Percentiles rank a stretch among this genome's conserved stretches.
phyloP scores from a whole-genome alignment of 2,797 vertebrate genomes.

The Danionella dracula region DNA sequence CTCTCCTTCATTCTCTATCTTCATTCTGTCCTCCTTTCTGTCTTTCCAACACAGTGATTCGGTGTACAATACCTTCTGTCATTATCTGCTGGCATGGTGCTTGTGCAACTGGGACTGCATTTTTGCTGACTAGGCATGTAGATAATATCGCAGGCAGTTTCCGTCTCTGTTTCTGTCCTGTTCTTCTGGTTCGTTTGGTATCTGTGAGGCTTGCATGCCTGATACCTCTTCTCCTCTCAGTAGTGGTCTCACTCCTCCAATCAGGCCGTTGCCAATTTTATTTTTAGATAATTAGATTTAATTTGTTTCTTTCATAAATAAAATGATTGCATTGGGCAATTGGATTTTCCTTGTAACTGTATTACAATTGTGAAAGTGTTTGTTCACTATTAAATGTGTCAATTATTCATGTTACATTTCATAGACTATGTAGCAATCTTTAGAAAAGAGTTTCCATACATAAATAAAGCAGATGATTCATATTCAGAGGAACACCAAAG shows the following conservation, averaged over 20 bases:
- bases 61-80: slow-evolving; percentile 99
- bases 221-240: slow-evolving; percentile 47
- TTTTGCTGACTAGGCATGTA: slow-evolving; percentile 89
- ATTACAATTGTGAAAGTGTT: too few species aligned
- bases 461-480: too few species aligned
- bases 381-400: too few species aligned
- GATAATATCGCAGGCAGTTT: slow-evolving; percentile 97
- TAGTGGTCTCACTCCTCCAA: slow-evolving; percentile 14
- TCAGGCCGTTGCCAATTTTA: neutral
- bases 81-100: slow-evolving; percentile 99
- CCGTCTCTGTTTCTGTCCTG: slow-evolving; percentile 54
- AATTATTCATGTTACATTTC: too few species aligned
- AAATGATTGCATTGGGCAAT: neutral
- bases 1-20: neutral
- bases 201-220: slow-evolving; percentile 58
- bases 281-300: too few species aligned
- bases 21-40: slow-evolving; percentile 54
- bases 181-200: slow-evolving; percentile 22
- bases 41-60: slow-evolving; percentile 97
- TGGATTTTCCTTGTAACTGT: too few species aligned
- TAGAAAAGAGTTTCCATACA: too few species aligned
- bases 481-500: slow-evolving; percentile 1
- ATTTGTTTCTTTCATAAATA: too few species aligned
- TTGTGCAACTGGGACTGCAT: slow-evolving; percentile 98
- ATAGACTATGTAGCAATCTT: too few species aligned